A percentile compares a stretch with the other conserved stretches of the same genome.
These are phyloP conservation scores for Hirundo rustica DNA, from an alignment of 2,797 vertebrate species.

Conservation along the genomic window DNA sequence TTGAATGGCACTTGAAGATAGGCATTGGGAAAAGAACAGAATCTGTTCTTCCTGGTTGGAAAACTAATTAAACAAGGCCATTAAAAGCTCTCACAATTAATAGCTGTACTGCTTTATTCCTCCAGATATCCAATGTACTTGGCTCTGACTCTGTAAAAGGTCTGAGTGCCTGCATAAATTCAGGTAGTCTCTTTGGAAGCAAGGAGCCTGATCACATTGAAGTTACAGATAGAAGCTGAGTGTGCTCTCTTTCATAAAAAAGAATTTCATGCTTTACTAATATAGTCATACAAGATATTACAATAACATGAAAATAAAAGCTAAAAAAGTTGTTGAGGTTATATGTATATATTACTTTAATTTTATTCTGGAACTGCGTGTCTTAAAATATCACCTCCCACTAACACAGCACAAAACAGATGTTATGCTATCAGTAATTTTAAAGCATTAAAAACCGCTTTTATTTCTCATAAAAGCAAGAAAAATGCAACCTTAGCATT, in stretches of 20 bases:
- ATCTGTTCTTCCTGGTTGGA: background rate
- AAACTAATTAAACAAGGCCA: background rate
- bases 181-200: background rate
- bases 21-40: rapidly evolving
- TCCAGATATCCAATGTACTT: background rate
- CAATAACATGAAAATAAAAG: background rate
- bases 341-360: background rate
- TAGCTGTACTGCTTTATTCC: background rate
- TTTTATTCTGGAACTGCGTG: background rate
- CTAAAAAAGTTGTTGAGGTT: background rate
- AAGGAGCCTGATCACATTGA: background rate
- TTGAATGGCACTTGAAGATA: background rate
- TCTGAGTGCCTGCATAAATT: background rate
- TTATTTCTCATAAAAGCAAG: background rate
- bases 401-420: background rate
- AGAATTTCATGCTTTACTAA: background rate
- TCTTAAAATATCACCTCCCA: background rate
- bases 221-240: background rate
- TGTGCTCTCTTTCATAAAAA: background rate
- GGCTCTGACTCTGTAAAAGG: background rate
- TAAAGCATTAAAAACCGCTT: background rate
- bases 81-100: background rate
- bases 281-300: background rate
- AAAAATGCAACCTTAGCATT: background rate
- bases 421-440: background rate